Conservation (phyloP, 2,888 invertebrate species). For the Cephus pygmeus region DNA sequence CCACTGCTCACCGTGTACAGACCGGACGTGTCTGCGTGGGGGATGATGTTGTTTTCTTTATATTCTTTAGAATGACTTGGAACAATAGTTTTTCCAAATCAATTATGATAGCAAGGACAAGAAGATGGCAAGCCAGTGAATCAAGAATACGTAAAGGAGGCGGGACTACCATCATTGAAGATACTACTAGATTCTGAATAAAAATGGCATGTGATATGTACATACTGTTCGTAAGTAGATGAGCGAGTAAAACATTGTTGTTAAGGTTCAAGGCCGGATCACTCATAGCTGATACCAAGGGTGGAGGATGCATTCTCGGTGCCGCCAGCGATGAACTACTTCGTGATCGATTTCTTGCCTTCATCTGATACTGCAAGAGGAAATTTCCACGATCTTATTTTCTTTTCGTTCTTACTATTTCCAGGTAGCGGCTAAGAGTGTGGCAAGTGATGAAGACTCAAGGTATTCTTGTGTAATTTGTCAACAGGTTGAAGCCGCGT, state of each 20-base stretch:
- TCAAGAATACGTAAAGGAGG: background rate
- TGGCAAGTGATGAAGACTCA: background rate
- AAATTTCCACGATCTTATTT: constrained; percentile 7
- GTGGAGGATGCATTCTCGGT: constrained; percentile 69
- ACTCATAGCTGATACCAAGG: constrained; percentile 79
- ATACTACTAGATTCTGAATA: background rate
- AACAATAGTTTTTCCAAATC: background rate
- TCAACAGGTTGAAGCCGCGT: background rate
- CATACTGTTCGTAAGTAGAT: constrained; percentile 81
- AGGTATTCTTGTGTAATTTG: background rate
- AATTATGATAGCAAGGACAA: background rate
- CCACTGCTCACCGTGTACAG: constrained; percentile 68
- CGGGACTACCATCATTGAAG: background rate
- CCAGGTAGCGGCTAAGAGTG: background rate
- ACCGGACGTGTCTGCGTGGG: constrained; percentile 58
- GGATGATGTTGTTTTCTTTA: constrained; percentile 9
- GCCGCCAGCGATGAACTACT: constrained; percentile 69
- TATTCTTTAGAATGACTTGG: constrained; percentile 3
- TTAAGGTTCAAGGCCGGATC: constrained; percentile 78
- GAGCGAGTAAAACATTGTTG: constrained; percentile 83
- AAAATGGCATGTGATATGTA: constrained; percentile 31
- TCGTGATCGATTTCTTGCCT: constrained; percentile 68
- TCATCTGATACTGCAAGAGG: constrained; percentile 58
- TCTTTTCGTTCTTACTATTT: background rate
- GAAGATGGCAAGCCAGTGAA: background rate